phyloP scores from a whole-genome alignment of 2,888 invertebrate species.

The Nipponacmea schrenckii region DNA sequence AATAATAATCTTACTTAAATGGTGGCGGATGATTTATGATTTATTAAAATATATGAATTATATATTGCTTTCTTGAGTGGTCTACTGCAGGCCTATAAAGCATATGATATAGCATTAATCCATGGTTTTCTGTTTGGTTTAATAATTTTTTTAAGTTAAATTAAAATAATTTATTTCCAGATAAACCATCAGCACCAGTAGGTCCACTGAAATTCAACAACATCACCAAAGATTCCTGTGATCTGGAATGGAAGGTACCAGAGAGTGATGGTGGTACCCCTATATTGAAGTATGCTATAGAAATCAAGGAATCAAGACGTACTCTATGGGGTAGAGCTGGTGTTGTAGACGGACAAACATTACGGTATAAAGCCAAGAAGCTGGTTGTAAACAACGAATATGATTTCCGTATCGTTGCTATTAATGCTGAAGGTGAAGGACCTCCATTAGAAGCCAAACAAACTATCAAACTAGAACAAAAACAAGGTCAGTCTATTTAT shows the following conservation, averaged over 20 bases:
- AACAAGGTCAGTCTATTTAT: conserved; percentile 40
- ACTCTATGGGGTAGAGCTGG: conserved; percentile 88
- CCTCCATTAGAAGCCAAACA: conserved; percentile 88
- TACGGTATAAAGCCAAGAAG: conserved; percentile 81
- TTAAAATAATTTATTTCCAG: conserved; percentile 35
- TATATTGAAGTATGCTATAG: conserved; percentile 82
- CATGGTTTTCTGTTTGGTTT: background rate
- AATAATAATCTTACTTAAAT: background rate
- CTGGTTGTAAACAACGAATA: conserved; percentile 90
- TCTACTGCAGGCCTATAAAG: no score
- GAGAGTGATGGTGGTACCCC: conserved; percentile 95
- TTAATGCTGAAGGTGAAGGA: conserved; percentile 97
- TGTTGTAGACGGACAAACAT: conserved; percentile 44
- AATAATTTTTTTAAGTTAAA: background rate
- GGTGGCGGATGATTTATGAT: background rate
- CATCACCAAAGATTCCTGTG: conserved; percentile 93
- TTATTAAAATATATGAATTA: background rate
- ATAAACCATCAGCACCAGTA: conserved; percentile 56
- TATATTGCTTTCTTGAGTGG: background rate
- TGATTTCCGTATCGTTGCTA: conserved; percentile 97
- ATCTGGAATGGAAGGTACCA: conserved; percentile 95
- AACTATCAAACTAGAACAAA: conserved; percentile 76
- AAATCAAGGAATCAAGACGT: conserved; percentile 90
- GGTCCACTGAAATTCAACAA: conserved; percentile 84
- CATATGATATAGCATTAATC: no score